Percentiles rank a stretch among this genome's conserved stretches.
phyloP scores from a whole-genome alignment of 2,797 vertebrate species.

The Gallinago solitaria region DNA sequence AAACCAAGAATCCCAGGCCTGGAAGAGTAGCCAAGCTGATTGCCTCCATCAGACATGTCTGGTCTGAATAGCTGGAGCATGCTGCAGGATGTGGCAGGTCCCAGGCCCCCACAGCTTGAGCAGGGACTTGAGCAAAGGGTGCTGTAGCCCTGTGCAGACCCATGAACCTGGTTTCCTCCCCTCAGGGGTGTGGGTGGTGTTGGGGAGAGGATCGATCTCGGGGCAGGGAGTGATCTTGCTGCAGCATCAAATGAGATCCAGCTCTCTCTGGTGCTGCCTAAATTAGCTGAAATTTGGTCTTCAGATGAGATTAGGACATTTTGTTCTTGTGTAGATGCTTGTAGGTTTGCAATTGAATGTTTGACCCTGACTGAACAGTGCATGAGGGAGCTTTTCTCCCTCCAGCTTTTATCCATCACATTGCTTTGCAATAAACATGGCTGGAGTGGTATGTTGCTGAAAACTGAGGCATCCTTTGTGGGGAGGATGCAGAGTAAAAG shows the following conservation, averaged over 20 bases:
- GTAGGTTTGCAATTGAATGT: background rate
- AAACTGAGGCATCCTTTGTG: background rate
- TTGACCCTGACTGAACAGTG: background rate
- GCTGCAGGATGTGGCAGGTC: background rate
- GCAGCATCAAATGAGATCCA: background rate
- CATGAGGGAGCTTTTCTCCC: background rate
- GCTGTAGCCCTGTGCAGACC: background rate
- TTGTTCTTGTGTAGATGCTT: background rate
- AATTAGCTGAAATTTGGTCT: background rate
- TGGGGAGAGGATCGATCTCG: background rate
- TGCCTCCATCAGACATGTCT: rapidly evolving
- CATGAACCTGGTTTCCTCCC: background rate
- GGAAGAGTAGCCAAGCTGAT: background rate
- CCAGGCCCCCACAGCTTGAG: rapidly evolving
- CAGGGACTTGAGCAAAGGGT: background rate
- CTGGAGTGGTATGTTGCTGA: background rate
- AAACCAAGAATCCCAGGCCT: background rate
- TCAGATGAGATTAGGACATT: background rate
- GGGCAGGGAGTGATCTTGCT: background rate
- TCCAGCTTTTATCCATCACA: background rate
- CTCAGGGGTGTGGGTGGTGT: background rate
- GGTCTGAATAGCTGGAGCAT: rapidly evolving
- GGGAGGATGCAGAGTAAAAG: background rate
- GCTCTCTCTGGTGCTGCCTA: background rate
- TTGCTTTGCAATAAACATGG: background rate